Evolutionary conservation across 2,113 vertebrate genomes (phyloP), one percentile per base, ranked within the genome.

Genomic region (Neodontobutis hainanensis): DNA sequence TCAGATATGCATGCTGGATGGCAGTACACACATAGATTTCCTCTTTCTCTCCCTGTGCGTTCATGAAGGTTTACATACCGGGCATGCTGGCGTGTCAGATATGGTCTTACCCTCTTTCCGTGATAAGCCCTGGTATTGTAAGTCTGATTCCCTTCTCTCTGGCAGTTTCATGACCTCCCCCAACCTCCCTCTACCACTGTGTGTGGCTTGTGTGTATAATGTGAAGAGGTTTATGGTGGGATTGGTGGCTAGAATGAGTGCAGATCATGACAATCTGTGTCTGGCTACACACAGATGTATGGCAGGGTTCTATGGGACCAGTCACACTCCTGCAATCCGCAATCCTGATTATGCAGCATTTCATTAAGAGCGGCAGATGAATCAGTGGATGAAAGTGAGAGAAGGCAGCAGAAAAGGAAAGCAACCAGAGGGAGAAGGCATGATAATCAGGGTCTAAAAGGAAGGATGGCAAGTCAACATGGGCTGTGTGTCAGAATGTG

Each of bases 101-200:
- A 84, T 85, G 87, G 84, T 86, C 83, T 90, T 89, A 89, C 80
- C 72, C 76, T 91, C 87, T 86, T 90, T 90, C 76, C 0, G 43
- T 8, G 66, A 85, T 92, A 92, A 92, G 89, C 87, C 65, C 61
- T 77, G 53, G 84, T 85, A 86, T 81, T 88, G 87, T 78, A 86
- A 82, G 77, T 81, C 79, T 83, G 86, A 88, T 85, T 91, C 82
- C 55, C 64, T 81, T 77, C 82, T 85, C 77, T 82, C 75, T 86
- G 81, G 84, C 67, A 82, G 70, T 74, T 86, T 88, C 88, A 85
- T 80, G 78, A 87, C 82, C 81, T 67, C 45, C 72, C 60, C 61
- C 63, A 53, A 65, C 73, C 65, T 55, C 60, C 38, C 60, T 40
- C 55, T 8, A 34, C 34, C 47, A 48, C 16, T 61, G 58, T 51